These are phyloP conservation scores for Andrena minutula DNA, from an alignment of 2,888 invertebrate genomes.

Conservation along the genomic window DNA sequence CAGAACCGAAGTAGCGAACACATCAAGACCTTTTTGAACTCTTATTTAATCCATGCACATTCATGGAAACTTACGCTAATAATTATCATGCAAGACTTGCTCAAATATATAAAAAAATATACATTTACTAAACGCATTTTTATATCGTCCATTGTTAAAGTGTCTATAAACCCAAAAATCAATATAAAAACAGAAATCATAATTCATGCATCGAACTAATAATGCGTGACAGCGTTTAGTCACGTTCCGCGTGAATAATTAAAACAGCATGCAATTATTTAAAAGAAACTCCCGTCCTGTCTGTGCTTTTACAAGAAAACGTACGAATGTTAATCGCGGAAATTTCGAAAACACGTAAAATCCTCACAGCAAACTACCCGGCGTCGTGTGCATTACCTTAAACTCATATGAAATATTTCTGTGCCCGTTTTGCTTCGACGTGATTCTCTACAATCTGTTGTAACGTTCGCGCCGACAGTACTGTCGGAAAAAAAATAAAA, in stretches of 20 bases:
- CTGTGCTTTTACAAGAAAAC: neutral
- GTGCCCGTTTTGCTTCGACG: constrained; percentile 88
- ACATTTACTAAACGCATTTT: neutral
- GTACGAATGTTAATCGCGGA: constrained; percentile 24
- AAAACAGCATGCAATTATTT: constrained; percentile 23
- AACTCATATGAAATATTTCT: constrained; percentile 92
- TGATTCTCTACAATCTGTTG: constrained; percentile 79
- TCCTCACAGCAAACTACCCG: constrained; percentile 70
- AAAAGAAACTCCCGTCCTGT: neutral
- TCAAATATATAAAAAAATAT: neutral
- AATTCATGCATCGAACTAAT: constrained; percentile 16
- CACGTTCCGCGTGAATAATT: constrained; percentile 7
- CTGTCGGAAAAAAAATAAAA: constrained; percentile 77
- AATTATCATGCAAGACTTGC: constrained; percentile 50
- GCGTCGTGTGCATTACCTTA: constrained; percentile 87
- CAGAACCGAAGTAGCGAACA: constrained; percentile 47
- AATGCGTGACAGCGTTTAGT: neutral
- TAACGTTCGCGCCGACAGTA: constrained; percentile 76
- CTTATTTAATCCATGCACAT: constrained; percentile 58
- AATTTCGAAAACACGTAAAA: constrained; percentile 26
- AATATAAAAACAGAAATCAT: constrained; percentile 3
- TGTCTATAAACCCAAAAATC: constrained; percentile 4
- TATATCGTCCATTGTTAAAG: constrained; percentile 1
- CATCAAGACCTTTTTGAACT: constrained; percentile 48
- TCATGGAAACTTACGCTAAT: constrained; percentile 35